These are phyloP conservation scores for Neuroscelio doddi DNA, from an alignment of 2,888 invertebrate genomes.

Conservation along the genomic window DNA sequence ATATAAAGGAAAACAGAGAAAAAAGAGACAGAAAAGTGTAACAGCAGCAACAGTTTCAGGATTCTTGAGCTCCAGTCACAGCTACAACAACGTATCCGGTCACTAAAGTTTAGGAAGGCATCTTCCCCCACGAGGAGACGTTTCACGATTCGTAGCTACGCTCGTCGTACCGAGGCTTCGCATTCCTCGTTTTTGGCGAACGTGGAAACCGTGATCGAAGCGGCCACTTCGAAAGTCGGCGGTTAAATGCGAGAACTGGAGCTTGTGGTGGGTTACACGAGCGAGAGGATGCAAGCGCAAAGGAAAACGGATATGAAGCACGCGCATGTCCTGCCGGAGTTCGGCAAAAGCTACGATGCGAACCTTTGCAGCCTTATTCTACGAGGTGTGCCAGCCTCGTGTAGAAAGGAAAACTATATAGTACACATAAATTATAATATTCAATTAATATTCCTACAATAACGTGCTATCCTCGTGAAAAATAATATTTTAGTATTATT, in stretches of 20 bases:
- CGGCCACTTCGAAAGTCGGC: conserved; percentile 62
- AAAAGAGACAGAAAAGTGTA: background rate
- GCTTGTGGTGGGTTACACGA: conserved; percentile 30
- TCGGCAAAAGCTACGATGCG: conserved; percentile 23
- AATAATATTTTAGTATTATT: no score
- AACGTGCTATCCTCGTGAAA: no score
- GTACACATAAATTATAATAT: no score
- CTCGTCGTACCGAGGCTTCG: conserved; percentile 25
- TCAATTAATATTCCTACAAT: no score
- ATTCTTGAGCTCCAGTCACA: background rate
- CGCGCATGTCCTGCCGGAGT: conserved; percentile 51
- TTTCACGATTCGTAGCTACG: conserved; percentile 11
- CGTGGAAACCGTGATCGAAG: conserved; percentile 50
- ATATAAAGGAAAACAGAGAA: conserved; percentile 3
- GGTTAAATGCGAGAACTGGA: conserved; percentile 62
- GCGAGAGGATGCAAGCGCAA: conserved; percentile 39
- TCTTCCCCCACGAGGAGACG: conserved; percentile 18
- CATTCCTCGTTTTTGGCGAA: conserved; percentile 30
- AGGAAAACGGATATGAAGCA: conserved; percentile 46
- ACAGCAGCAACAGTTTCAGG: background rate
- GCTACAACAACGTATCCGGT: conserved; percentile 14
- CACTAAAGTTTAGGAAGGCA: conserved; percentile 28
- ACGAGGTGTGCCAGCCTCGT: conserved; percentile 23
- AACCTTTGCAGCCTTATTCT: conserved; percentile 42
- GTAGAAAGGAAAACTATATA: no score